Percentiles rank a stretch among this genome's conserved stretches.
These are phyloP conservation scores for Diplodus puntazzo DNA, from an alignment of 2,797 vertebrate species.

Conservation along the genomic window DNA sequence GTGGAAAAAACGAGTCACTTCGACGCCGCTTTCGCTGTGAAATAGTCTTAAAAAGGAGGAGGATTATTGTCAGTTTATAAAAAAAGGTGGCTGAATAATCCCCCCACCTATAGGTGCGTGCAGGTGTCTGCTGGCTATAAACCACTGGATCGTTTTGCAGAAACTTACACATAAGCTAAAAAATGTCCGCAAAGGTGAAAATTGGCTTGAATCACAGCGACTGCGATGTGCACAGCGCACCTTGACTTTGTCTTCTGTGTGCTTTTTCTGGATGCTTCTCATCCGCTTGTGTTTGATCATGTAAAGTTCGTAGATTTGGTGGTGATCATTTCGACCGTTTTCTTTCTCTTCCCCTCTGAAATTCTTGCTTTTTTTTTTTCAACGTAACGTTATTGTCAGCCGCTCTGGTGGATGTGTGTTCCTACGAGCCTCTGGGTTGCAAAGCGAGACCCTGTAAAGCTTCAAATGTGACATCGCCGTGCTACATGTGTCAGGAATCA, in stretches of 20 bases:
- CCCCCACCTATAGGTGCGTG: background rate
- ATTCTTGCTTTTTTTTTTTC: too few relatives aligned
- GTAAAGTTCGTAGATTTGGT: background rate
- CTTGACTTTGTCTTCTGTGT: background rate
- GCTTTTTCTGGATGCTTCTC: conserved; percentile 9
- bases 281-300: background rate
- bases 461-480: conserved; percentile 53
- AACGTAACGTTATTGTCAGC: conserved; percentile 42
- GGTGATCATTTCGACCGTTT: conserved; percentile 2
- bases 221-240: background rate
- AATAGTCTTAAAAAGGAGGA: background rate
- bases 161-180: background rate
- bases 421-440: conserved; percentile 17
- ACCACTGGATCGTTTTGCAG: too few relatives aligned
- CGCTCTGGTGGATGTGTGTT: conserved; percentile 34
- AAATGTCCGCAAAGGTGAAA: background rate
- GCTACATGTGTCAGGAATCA: conserved; percentile 67
- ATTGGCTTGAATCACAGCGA: background rate
- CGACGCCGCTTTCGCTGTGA: conserved; percentile 8
- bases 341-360: background rate
- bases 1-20: conserved; percentile 25
- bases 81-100: conserved; percentile 10
- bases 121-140: background rate
- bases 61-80: conserved; percentile 14
- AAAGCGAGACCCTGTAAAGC: conserved; percentile 35